Conservation (phyloP, 2,797 vertebrate genomes). For the Erpetoichthys calabaricus region DNA sequence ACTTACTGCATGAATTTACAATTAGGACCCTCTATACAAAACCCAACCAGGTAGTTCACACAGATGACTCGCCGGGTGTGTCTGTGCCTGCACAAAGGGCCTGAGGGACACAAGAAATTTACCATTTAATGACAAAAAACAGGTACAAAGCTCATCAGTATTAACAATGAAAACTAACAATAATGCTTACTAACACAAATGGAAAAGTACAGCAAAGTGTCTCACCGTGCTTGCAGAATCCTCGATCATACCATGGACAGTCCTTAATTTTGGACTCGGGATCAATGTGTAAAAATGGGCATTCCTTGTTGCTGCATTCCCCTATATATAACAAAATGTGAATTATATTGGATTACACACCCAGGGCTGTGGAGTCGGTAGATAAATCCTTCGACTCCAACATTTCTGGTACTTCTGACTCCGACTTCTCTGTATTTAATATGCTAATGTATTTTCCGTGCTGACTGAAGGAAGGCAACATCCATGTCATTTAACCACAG, state of each 20-base stretch:
- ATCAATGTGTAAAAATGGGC: conserved; percentile 94
- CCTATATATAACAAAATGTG: conserved; percentile 45
- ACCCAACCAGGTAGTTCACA: conserved; percentile 93
- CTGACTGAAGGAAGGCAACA: too few relatives aligned
- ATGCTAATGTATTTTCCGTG: too few relatives aligned
- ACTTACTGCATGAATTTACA: conserved; percentile 99
- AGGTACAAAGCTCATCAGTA: too few relatives aligned
- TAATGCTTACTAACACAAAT: too few relatives aligned
- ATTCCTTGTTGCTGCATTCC: conserved; percentile 98
- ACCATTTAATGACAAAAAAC: too few relatives aligned
- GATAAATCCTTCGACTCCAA: too few relatives aligned
- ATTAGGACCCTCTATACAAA: conserved; percentile 86
- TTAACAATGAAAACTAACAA: too few relatives aligned
- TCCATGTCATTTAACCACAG: too few relatives aligned
- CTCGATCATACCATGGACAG: conserved; percentile 97
- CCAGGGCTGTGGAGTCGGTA: background rate
- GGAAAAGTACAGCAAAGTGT: conserved; percentile 4
- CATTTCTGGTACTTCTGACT: too few relatives aligned
- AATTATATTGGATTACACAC: conserved; percentile 5
- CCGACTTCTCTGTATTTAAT: too few relatives aligned
- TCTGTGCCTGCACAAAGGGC: conserved; percentile 89
- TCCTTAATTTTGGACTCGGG: conserved; percentile 98
- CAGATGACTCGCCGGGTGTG: conserved; percentile 95
- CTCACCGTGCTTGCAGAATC: conserved; percentile 96
- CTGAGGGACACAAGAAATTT: conserved; percentile 34